A percentile compares a stretch with the other conserved stretches of the same genome.
These are phyloP conservation scores for Drosophila testacea DNA, from an alignment of 2,888 invertebrate genomes.

Conservation along the genomic window DNA sequence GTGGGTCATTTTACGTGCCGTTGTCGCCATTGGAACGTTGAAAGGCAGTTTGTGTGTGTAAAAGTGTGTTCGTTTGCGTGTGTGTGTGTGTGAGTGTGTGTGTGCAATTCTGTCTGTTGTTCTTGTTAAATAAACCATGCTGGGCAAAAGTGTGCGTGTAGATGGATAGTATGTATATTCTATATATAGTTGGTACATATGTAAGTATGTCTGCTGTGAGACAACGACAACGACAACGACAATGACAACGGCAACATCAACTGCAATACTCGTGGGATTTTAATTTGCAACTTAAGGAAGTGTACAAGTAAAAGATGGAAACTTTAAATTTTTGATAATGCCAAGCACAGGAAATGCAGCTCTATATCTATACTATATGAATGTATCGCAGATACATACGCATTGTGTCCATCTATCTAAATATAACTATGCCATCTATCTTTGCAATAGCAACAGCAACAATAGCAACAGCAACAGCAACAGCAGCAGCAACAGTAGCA, in stretches of 20 bases:
- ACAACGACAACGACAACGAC: constrained; percentile 11
- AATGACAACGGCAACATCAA: constrained; percentile 19
- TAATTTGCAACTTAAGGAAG: constrained; percentile 72
- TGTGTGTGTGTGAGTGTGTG: constrained; percentile 25
- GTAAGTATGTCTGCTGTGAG: background rate
- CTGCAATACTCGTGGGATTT: constrained; percentile 62
- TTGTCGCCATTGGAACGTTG: constrained; percentile 48
- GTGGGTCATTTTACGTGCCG: constrained; percentile 73
- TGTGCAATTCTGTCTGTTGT: constrained; percentile 65
- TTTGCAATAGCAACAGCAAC: constrained; percentile 22
- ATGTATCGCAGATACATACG: constrained; percentile 7
- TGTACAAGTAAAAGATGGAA: constrained; percentile 63
- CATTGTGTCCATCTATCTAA: constrained; percentile 25
- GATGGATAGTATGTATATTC: background rate
- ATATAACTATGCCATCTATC: constrained; percentile 42
- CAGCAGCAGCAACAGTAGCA: constrained; percentile 11
- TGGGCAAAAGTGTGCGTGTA: constrained; percentile 36
- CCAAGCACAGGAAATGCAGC: constrained; percentile 51
- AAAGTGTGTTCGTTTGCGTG: constrained; percentile 19
- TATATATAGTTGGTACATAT: constrained; percentile 15
- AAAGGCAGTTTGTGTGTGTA: constrained; percentile 31
- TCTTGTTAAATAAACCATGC: constrained; percentile 78
- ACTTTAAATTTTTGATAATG: constrained; percentile 77
- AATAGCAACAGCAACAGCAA: constrained; percentile 4
- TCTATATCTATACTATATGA: background rate